These are phyloP conservation scores for Microtus ochrogaster DNA, from an alignment of 2,113 vertebrate genomes.

Conservation along the genomic window DNA sequence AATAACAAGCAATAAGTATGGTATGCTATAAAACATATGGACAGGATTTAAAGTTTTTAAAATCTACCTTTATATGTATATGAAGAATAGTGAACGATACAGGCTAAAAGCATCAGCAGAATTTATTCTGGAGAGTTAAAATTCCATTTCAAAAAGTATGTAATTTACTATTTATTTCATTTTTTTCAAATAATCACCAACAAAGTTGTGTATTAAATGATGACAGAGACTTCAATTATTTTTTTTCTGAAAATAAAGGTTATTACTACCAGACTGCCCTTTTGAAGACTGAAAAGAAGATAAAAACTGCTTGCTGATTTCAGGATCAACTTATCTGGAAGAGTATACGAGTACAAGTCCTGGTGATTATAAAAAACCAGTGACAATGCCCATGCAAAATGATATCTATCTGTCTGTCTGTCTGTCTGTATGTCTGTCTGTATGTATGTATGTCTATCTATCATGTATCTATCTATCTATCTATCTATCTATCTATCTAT, in stretches of 20 bases:
- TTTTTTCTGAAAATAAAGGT: conserved; percentile 47
- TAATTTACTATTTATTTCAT: not conserved
- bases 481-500: not conserved
- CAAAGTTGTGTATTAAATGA: not conserved
- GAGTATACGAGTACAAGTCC: not conserved
- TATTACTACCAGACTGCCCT: not conserved
- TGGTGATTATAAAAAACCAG: not conserved
- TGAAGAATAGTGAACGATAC: not conserved
- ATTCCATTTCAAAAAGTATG: conserved; percentile 23
- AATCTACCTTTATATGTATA: not conserved
- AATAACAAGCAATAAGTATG: not conserved
- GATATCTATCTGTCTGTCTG: not conserved
- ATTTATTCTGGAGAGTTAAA: not conserved
- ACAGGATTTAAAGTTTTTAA: not conserved
- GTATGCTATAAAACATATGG: not conserved
- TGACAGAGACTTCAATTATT: conserved; percentile 39
- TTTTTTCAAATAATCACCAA: conserved; percentile 38
- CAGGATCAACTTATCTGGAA: not conserved
- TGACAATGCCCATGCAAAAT: fast-evolving
- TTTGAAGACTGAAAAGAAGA: not conserved
- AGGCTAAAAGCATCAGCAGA: not conserved
- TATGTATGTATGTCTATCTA: not conserved
- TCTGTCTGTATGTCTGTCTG: not conserved
- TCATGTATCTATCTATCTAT: no score
- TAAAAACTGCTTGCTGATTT: not conserved